Percentiles rank a stretch among this genome's conserved stretches.
These are phyloP conservation scores for Danio jaintianensis DNA, from an alignment of 2,797 vertebrate genomes.

Conservation along the genomic window DNA sequence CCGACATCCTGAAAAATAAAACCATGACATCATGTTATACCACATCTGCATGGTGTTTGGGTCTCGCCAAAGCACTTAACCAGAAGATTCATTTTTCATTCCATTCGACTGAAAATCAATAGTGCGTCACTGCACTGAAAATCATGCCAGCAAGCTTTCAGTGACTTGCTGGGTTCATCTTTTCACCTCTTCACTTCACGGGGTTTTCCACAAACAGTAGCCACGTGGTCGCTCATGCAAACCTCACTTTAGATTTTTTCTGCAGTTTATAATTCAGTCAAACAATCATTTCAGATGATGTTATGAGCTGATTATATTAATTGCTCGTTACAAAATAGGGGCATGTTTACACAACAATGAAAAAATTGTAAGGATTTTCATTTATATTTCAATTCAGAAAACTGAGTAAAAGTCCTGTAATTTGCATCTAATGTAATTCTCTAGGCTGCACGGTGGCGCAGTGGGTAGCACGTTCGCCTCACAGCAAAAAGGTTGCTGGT, in stretches of 20 bases:
- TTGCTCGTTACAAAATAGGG: not conserved
- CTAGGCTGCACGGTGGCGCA: too few species aligned
- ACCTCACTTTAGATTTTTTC: not conserved
- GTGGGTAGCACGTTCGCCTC: too few species aligned
- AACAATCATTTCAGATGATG: not conserved
- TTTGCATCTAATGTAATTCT: too few species aligned
- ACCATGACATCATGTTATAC: conserved; percentile 59
- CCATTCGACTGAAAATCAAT: conserved; percentile 55
- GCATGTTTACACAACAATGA: not conserved
- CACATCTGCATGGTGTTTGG: conserved; percentile 51
- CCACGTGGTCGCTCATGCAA: not conserved
- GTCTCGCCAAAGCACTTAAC: conserved; percentile 50
- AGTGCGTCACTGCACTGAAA: conserved; percentile 60
- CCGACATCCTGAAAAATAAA: conserved; percentile 54
- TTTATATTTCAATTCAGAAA: too few species aligned
- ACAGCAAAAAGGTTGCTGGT: too few species aligned
- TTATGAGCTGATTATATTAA: not conserved
- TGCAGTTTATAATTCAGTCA: not conserved
- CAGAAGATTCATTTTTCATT: conserved; percentile 56
- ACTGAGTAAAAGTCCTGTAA: too few species aligned
- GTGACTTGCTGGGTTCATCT: conserved; percentile 22
- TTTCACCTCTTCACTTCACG: conserved; percentile 39
- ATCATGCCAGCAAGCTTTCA: conserved; percentile 48
- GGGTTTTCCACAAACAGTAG: conserved; percentile 26
- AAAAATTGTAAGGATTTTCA: too few species aligned